A percentile compares a stretch with the other conserved stretches of the same genome.
phyloP scores from a whole-genome alignment of 1,140 invertebrate genomes.

The Calephelis nemesis region DNA sequence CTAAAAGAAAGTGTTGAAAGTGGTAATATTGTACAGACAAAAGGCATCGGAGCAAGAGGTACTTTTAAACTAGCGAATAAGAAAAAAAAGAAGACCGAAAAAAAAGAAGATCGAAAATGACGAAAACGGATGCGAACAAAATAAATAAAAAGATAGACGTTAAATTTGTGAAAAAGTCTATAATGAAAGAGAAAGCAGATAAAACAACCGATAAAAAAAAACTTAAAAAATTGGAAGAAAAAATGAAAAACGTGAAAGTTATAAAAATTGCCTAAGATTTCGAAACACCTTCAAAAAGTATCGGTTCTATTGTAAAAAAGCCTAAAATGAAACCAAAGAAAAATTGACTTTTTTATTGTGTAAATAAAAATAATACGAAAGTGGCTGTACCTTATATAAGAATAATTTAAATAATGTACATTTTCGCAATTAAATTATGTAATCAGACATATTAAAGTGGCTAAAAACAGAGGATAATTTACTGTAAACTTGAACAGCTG shows the following conservation, averaged over 20 bases:
- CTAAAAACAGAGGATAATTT: too few species aligned
- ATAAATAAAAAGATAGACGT: constrained; percentile 25
- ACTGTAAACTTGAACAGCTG: too few species aligned
- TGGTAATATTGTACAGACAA: constrained; percentile 51
- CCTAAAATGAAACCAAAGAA: constrained; percentile 63
- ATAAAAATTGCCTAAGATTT: constrained; percentile 27
- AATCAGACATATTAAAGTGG: too few species aligned
- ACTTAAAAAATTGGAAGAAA: constrained; percentile 16
- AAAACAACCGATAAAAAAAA: constrained; percentile 31
- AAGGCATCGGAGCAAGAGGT: constrained; percentile 56
- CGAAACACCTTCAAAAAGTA: constrained; percentile 55
- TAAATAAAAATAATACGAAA: too few species aligned
- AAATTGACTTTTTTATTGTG: neutral
- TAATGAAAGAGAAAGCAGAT: constrained; percentile 26
- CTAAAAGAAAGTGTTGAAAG: constrained; percentile 52
- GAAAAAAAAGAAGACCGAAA: constrained; percentile 37
- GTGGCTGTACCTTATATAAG: too few species aligned
- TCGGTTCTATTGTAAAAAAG: constrained; percentile 62
- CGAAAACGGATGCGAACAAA: constrained; percentile 31
- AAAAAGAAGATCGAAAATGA: constrained; percentile 30
- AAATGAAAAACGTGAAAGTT: constrained; percentile 20
- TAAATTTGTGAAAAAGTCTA: constrained; percentile 25
- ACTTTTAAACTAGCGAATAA: constrained; percentile 57
- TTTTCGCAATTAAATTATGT: too few species aligned
- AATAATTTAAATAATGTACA: too few species aligned